Base-by-base conservation (phyloP, 2,797 vertebrate species). In the Hypotaenidia philippensis region DNA sequence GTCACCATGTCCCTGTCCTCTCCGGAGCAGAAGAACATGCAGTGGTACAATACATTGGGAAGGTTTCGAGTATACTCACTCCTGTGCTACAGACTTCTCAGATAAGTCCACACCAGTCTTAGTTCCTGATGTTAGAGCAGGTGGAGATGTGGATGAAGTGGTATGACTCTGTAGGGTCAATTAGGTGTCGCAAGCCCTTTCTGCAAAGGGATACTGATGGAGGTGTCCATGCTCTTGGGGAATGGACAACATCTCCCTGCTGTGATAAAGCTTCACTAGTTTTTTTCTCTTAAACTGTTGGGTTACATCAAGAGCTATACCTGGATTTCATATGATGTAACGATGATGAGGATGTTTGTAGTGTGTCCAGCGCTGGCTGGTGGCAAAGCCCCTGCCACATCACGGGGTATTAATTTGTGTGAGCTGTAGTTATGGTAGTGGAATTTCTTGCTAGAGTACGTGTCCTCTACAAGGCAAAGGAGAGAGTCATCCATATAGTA, bases 211-310 rank as follows among this genome's bases (percentile, higher is more conserved):
- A 16, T 59, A 59, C 34, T 4, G 3, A 3, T 23, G 31, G 74
- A 41, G 31, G 15, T 50, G 26, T 27, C 64, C 13, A 1, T 68
- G 44, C 70, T 66, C 10, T 0, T 0, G 0, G 36, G 22, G 56
- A 59, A 8, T 41, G 55, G 34, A 32, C 44, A 65, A 4, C 41
- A 47, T 14, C 52, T 59, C 20, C 23, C 38, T 70, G 70, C 38
- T 23, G 3, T 3, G 5, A 6, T 16, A 34, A 6, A 0, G 0
- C 40, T 32, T 36, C 83, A 44, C 25, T 26, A 75, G 38, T 22
- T 83, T 26, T 27, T 77, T 68, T 52, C 22, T 80, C 50, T 76
- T 26, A 14, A 3, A 50, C n/a, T 38, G 10, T 2, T 72, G 55
- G 57, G 55, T 59, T 44, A 68, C 36, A 53, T 75, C 13, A 41